phyloP scores from a whole-genome alignment of 2,888 invertebrate species.

The Lordiphosa andalusiaca region DNA sequence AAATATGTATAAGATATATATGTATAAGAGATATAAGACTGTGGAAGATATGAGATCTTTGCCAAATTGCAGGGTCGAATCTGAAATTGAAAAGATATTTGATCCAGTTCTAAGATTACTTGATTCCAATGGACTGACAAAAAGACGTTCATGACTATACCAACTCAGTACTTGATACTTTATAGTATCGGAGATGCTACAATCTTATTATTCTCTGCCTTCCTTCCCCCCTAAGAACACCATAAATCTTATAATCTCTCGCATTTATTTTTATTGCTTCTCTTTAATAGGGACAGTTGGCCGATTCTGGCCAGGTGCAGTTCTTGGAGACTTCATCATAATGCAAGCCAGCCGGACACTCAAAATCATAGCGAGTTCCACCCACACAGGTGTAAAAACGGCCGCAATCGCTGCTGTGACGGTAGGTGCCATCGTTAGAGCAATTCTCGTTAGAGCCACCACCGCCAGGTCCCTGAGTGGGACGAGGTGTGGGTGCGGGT shows the following conservation, averaged over 20 bases:
- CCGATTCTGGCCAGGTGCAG: conserved; percentile 31
- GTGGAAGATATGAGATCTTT: no score
- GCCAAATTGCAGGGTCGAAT: no score
- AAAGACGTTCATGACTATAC: no score
- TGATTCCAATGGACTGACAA: no score
- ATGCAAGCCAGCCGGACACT: conserved; percentile 80
- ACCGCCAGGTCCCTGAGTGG: conserved; percentile 6
- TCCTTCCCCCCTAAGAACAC: not conserved
- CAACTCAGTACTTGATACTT: no score
- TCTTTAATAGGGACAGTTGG: conserved; percentile 31
- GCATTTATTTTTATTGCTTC: not conserved
- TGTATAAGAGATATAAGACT: no score
- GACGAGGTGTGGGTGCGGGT: conserved; percentile 12
- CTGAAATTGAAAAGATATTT: no score
- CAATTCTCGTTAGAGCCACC: conserved; percentile 32
- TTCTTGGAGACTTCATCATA: conserved; percentile 9
- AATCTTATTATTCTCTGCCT: no score
- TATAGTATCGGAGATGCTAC: no score
- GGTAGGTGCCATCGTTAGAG: conserved; percentile 76
- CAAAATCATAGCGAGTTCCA: conserved; percentile 81
- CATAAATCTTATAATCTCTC: not conserved
- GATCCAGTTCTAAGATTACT: no score
- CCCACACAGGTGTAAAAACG: conserved; percentile 85
- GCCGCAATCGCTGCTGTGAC: conserved; percentile 85
- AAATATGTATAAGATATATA: no score